Conservation (phyloP, 2,113 vertebrate genomes). For the Anoura caudifer region DNA sequence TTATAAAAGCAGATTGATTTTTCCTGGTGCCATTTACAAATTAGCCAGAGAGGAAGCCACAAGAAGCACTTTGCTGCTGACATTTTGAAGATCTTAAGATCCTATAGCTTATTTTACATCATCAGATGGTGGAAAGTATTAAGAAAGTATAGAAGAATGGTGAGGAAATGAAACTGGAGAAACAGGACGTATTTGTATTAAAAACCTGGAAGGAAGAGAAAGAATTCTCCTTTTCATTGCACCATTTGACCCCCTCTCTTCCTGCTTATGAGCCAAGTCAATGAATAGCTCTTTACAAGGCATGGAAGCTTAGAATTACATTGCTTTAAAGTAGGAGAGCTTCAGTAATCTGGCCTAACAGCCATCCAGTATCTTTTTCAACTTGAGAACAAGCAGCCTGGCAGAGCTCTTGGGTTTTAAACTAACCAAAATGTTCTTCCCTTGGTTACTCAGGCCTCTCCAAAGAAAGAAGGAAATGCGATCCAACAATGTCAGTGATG, state of each 20-base stretch:
- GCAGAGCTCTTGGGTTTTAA: background rate
- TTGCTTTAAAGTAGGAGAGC: background rate
- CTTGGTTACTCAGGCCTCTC: background rate
- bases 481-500: background rate
- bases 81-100: background rate
- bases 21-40: background rate
- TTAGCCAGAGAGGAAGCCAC: background rate
- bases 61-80: background rate
- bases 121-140: background rate
- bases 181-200: background rate
- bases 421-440: background rate
- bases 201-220: constrained; percentile 28
- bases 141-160: background rate
- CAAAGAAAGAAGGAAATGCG: background rate
- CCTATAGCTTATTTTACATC: background rate
- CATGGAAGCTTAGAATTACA: background rate
- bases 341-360: background rate
- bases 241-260: constrained; percentile 1
- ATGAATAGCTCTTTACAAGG: constrained; percentile 12
- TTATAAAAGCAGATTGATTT: constrained; percentile 27
- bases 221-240: background rate
- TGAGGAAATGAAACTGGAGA: background rate
- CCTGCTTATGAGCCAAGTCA: background rate
- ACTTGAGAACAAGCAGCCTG: background rate
- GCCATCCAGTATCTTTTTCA: background rate